These are phyloP conservation scores for Cecidostiba fungosa DNA, from an alignment of 2,888 invertebrate species.

Conservation along the genomic window DNA sequence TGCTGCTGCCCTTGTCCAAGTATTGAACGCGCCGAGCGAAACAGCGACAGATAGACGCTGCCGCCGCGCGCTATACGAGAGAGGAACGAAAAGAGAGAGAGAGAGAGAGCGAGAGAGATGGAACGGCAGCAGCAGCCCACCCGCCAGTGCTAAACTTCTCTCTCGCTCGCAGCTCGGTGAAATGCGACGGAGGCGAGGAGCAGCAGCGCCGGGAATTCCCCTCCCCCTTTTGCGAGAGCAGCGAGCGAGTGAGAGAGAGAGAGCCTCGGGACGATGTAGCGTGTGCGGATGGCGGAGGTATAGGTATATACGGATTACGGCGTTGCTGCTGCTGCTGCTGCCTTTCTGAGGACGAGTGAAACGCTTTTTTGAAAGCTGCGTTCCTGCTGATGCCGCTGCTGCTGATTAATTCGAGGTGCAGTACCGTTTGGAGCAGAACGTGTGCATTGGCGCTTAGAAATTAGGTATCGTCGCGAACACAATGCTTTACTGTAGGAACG, in stretches of 20 bases:
- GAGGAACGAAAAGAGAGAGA: conserved; percentile 63
- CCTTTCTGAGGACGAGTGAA: background rate
- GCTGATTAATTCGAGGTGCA: background rate
- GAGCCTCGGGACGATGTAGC: conserved; percentile 11
- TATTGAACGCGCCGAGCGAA: conserved; percentile 77
- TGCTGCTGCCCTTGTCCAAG: conserved; percentile 71
- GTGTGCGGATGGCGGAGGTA: conserved; percentile 8
- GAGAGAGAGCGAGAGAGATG: conserved; percentile 66
- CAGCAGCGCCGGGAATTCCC: conserved; percentile 57
- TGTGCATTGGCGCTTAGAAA: too few species aligned
- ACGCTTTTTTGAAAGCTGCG: conserved; percentile 17
- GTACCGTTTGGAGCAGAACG: too few species aligned
- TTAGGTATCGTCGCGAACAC: too few species aligned
- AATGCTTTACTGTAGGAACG: too few species aligned
- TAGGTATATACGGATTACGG: background rate
- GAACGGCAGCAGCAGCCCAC: conserved; percentile 67
- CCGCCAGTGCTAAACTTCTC: conserved; percentile 74
- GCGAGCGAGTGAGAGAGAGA: background rate
- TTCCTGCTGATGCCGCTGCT: background rate
- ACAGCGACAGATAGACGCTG: conserved; percentile 18
- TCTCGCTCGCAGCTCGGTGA: conserved; percentile 67
- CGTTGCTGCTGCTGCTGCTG: background rate
- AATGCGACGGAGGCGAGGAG: conserved; percentile 73
- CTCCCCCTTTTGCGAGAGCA: conserved; percentile 23
- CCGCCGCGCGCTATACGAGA: conserved; percentile 66